Evolutionary conservation across 30 jellyfish, hydroid and myxozoan genomes (phyloP).

Genomic region (Rhopilema esculentum): DNA sequence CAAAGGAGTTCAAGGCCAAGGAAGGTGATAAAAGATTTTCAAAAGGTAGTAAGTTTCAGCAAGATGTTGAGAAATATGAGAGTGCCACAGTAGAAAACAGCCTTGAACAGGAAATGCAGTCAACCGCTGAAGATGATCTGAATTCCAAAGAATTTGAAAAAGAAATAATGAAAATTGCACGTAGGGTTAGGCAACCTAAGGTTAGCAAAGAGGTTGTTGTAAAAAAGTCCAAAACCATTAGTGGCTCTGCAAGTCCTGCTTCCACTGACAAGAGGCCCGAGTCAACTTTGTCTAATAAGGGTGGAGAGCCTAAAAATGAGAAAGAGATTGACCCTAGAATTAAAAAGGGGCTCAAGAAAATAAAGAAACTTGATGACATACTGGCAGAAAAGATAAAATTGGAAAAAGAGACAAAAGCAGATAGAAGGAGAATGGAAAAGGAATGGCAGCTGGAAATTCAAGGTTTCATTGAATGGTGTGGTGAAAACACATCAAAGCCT

Average conservation of each 20-base stretch:
- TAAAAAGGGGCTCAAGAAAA: conserved; percentile 65
- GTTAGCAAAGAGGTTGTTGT: neutral
- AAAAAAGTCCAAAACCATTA: neutral
- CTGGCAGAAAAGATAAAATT: conserved; percentile 67
- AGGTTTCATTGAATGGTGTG: conserved; percentile 70
- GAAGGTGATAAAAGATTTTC: neutral
- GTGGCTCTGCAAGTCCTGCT: neutral
- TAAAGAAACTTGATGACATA: conserved; percentile 61
- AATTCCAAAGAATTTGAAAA: conserved; percentile 37
- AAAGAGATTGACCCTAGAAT: conserved; percentile 64
- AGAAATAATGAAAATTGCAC: conserved; percentile 28
- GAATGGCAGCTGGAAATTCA: conserved; percentile 70
- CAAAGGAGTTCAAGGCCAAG: neutral
- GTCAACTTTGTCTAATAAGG: neutral
- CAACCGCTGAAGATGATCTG: conserved; percentile 12
- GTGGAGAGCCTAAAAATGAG: conserved; percentile 10
- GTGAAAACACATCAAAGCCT: conserved; percentile 54
- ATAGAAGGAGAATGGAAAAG: conserved; percentile 63
- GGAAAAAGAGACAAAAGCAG: conserved; percentile 80
- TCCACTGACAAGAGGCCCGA: neutral
- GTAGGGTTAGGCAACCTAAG: conserved; percentile 12
- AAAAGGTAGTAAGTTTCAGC: neutral
- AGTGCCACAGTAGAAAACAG: neutral
- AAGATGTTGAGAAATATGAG: neutral
- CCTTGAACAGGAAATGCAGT: neutral